These are phyloP conservation scores for Eretmocerus hayati DNA, from an alignment of 2,888 invertebrate genomes.

Conservation along the genomic window DNA sequence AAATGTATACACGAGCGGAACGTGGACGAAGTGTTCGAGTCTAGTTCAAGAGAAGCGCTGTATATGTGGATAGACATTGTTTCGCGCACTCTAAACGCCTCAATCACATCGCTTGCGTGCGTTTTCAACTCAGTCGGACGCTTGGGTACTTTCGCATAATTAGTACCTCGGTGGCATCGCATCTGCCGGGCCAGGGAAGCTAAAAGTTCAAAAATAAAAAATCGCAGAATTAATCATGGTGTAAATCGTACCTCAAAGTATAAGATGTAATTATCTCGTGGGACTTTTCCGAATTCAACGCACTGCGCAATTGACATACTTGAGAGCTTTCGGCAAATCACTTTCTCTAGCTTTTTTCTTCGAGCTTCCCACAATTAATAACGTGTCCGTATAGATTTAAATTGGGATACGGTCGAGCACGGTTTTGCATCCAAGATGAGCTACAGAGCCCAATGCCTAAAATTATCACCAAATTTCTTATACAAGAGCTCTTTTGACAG, in stretches of 20 bases:
- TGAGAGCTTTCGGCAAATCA: too few relatives aligned
- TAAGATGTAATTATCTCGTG: constrained; percentile 44
- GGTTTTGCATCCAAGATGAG: too few relatives aligned
- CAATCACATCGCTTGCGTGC: constrained; percentile 17
- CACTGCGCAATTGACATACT: too few relatives aligned
- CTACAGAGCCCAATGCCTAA: too few relatives aligned
- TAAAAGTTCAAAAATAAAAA: constrained; percentile 46
- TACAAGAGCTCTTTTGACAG: too few relatives aligned
- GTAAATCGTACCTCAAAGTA: constrained; percentile 33
- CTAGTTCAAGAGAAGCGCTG: constrained; percentile 25
- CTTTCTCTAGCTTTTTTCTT: too few relatives aligned
- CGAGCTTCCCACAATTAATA: too few relatives aligned
- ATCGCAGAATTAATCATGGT: constrained; percentile 42
- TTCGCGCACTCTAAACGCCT: constrained; percentile 26
- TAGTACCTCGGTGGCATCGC: constrained; percentile 48
- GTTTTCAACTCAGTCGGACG: constrained; percentile 25
- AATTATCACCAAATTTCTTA: too few relatives aligned
- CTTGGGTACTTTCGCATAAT: constrained; percentile 24
- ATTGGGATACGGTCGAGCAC: too few relatives aligned
- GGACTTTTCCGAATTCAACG: too few relatives aligned
- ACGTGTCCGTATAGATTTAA: too few relatives aligned
- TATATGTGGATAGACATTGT: constrained; percentile 23
- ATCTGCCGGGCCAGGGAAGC: constrained; percentile 48
- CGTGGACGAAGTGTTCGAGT: constrained; percentile 16
- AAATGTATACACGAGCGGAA: constrained; percentile 20